A percentile compares a stretch with the other conserved stretches of the same genome.
Conservation (phyloP, 2,797 vertebrate genomes). For the Lepus townsendii region DNA sequence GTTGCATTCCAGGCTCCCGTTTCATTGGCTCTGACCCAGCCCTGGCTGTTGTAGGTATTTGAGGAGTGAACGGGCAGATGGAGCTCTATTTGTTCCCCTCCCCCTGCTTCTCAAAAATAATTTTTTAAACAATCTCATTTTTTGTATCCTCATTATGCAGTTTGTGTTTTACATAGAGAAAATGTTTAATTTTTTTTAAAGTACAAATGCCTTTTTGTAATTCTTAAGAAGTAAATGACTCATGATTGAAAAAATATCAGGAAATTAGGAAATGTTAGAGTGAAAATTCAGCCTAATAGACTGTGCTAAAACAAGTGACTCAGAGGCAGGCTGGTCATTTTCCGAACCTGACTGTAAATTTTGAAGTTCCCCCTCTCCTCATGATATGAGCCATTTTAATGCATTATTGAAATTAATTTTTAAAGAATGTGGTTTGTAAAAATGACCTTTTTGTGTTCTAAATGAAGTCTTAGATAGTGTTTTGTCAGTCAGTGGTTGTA, state of each 20-base stretch:
- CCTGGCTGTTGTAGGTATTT: too few species aligned
- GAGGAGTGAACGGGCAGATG: too few species aligned
- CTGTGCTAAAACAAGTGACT: background rate
- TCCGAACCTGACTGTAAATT: background rate
- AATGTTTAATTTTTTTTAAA: background rate
- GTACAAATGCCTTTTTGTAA: background rate
- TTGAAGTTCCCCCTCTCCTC: background rate
- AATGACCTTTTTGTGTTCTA: background rate
- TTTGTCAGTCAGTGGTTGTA: background rate
- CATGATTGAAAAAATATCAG: background rate
- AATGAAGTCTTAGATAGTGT: background rate
- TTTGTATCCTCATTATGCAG: background rate
- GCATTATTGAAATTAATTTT: conserved; percentile 33
- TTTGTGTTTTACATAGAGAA: conserved; percentile 24
- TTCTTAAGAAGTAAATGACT: background rate
- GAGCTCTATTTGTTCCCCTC: too few species aligned
- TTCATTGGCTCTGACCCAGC: too few species aligned
- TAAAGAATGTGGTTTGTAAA: conserved; percentile 9
- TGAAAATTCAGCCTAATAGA: background rate
- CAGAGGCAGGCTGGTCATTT: background rate
- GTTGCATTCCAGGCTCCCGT: too few species aligned
- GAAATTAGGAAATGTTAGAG: background rate
- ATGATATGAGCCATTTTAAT: background rate
- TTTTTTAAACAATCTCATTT: background rate
- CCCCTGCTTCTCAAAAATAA: too few species aligned